Evolutionary conservation across 2,113 vertebrate species (phyloP).

Genomic region (Centropus bengalensis): DNA sequence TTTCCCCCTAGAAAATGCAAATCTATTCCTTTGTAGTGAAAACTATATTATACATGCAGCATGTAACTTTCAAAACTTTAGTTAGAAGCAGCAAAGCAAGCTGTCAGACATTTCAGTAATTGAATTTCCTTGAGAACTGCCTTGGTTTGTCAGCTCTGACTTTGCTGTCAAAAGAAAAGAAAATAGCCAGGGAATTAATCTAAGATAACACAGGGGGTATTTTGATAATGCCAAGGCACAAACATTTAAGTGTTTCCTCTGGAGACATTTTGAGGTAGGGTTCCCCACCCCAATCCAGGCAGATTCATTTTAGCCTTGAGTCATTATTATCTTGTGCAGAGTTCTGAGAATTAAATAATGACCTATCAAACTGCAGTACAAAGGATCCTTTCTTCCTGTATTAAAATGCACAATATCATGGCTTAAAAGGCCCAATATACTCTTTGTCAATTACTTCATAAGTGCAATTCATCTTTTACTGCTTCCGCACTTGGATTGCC

Average conservation of each 20-base stretch:
- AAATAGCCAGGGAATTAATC: constrained; percentile 76
- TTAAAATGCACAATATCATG: constrained; percentile 57
- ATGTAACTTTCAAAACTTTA: constrained; percentile 75
- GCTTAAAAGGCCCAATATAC: constrained; percentile 64
- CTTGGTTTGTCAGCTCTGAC: constrained; percentile 77
- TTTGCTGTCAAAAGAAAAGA: constrained; percentile 77
- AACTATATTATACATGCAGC: constrained; percentile 66
- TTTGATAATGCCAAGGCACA: constrained; percentile 70
- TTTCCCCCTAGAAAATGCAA: constrained; percentile 67
- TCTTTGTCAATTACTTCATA: constrained; percentile 72
- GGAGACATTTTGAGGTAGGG: constrained; percentile 11
- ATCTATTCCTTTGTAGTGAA: constrained; percentile 60
- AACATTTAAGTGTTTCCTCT: constrained; percentile 59
- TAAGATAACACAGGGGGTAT: constrained; percentile 67
- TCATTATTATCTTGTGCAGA: constrained; percentile 56
- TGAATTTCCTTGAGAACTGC: constrained; percentile 79
- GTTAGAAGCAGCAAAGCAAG: constrained; percentile 73
- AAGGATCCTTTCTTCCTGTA: constrained; percentile 66
- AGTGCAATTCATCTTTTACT: constrained; percentile 76
- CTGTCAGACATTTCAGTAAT: constrained; percentile 80
- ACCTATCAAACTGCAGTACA: constrained; percentile 65
- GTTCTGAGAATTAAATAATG: constrained; percentile 72
- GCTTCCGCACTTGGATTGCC: constrained; percentile 68
- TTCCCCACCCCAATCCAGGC: background rate
- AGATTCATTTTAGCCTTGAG: constrained; percentile 49